A percentile compares a stretch with the other conserved stretches of the same genome.
phyloP scores from a whole-genome alignment of 2,888 invertebrate genomes.

The Spisula subtruncata region DNA sequence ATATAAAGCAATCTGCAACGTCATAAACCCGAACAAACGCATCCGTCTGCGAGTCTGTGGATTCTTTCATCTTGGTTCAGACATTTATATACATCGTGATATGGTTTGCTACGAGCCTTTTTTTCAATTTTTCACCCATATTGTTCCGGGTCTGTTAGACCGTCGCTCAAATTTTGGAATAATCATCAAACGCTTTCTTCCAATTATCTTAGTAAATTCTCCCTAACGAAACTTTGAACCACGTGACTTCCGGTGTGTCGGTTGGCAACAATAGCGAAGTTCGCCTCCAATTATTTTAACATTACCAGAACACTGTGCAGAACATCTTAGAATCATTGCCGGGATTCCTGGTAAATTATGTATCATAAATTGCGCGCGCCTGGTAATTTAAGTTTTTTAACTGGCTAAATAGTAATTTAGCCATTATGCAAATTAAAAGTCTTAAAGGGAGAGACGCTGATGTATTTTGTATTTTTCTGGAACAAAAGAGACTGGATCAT shows the following conservation, averaged over 20 bases:
- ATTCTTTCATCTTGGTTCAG: slow-evolving; percentile 36
- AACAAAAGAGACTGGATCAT: neutral
- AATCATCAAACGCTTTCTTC: slow-evolving; percentile 64
- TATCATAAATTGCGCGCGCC: slow-evolving; percentile 67
- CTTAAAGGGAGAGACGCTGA: slow-evolving; percentile 21
- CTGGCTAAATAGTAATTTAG: slow-evolving; percentile 56
- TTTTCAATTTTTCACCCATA: slow-evolving; percentile 29
- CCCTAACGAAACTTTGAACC: slow-evolving; percentile 45
- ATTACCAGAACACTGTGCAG: slow-evolving; percentile 60
- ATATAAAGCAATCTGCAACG: neutral
- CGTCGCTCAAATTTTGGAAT: slow-evolving; percentile 1
- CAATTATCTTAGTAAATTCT: slow-evolving; percentile 63
- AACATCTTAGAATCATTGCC: slow-evolving; percentile 58
- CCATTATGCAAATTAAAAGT: slow-evolving; percentile 39
- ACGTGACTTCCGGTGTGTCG: slow-evolving; percentile 58
- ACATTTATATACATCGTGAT: neutral
- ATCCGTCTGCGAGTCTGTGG: slow-evolving; percentile 26
- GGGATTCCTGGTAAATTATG: slow-evolving; percentile 63
- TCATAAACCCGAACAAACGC: slow-evolving; percentile 7
- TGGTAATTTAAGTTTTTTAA: slow-evolving; percentile 62
- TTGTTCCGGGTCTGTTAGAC: slow-evolving; percentile 39
- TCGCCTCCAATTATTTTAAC: slow-evolving; percentile 63
- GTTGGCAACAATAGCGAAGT: slow-evolving; percentile 54
- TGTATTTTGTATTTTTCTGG: neutral
- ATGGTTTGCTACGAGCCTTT: neutral